Base-by-base conservation (phyloP, 2,113 vertebrate genomes). In the Nycticryphes semicollaris region DNA sequence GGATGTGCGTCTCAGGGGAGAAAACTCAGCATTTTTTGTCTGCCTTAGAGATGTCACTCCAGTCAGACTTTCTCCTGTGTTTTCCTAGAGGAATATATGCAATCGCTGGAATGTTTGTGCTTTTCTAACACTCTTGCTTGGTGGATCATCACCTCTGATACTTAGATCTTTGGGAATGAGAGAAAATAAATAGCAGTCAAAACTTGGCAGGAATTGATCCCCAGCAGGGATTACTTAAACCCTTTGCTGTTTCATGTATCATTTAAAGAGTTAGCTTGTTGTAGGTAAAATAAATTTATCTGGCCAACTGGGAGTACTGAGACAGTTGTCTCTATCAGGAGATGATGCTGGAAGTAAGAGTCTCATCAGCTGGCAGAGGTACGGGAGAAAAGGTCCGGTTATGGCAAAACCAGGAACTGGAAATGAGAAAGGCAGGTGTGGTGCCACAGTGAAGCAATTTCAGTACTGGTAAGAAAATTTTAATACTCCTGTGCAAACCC, bases 101-200 rank as follows among this genome's bases (percentile, higher is more conserved):
- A 91, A n/a, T 63, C 0, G 0, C 43, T 88, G 47, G 45, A 87
- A 74, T 56, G 23, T 60, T 73, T 94, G 45, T 93, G 84, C 77
- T 94, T 96, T 92, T 91, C 47, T 91, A 77, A 89, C 70, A 47
- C 78, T 85, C 30, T 62, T 63, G 59, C 47, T 81, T 63, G 25
- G 37, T 90, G 59, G 63, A 57, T 92, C 91, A 62, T 67, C 17
- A 1, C 57, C 53, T 95, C 64, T 94, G 76, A 89, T 84, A 66
- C 43, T 96, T 77, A 51, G 28, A 25, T 59, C 23, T 93, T 56
- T 90, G 69, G 50, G 69, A 94, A 90, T 59, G 33, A 50, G 51
- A 68, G 60, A 87, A 93, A 81, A 90, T 85, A 91, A 95, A 96
- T 75, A 84, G 31, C 48, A 28, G 14, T 43, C 59, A 89, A 80